Conservation (phyloP, 2,113 vertebrate species). For the Gila orcuttii region DNA sequence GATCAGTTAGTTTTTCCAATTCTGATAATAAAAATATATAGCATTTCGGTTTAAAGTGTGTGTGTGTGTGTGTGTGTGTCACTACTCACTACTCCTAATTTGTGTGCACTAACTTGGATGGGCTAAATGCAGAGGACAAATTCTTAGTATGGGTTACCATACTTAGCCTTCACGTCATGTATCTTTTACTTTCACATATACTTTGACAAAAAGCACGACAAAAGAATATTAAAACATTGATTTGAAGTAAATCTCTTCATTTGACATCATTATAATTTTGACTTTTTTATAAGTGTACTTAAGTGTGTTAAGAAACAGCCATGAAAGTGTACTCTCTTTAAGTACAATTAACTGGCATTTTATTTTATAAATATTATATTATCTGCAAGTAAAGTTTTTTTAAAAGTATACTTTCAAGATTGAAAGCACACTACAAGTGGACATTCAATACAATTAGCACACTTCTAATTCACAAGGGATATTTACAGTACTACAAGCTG, state of each 20-base stretch:
- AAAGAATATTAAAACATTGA: background rate
- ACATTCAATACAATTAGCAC: too few relatives aligned
- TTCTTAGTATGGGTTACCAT: too few relatives aligned
- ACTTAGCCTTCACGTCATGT: too few relatives aligned
- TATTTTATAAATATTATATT: background rate
- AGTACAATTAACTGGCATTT: background rate
- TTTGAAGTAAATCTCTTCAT: background rate
- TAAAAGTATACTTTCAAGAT: background rate
- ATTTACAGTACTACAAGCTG: background rate
- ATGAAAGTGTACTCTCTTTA: too few relatives aligned
- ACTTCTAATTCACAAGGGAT: too few relatives aligned
- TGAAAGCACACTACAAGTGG: background rate
- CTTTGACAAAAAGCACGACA: background rate
- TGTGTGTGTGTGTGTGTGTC: too few relatives aligned
- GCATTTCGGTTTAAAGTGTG: too few relatives aligned
- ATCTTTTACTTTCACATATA: too few relatives aligned
- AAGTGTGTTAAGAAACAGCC: background rate
- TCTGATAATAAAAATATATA: background rate
- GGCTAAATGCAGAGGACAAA: background rate
- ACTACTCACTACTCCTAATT: too few relatives aligned
- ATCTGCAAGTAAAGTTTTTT: background rate
- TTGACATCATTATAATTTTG: background rate
- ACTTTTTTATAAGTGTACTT: background rate
- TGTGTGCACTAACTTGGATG: too few relatives aligned
- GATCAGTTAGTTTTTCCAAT: background rate